Evolutionary conservation across 2,113 vertebrate species (phyloP).

Genomic region (Apodemus sylvaticus): DNA sequence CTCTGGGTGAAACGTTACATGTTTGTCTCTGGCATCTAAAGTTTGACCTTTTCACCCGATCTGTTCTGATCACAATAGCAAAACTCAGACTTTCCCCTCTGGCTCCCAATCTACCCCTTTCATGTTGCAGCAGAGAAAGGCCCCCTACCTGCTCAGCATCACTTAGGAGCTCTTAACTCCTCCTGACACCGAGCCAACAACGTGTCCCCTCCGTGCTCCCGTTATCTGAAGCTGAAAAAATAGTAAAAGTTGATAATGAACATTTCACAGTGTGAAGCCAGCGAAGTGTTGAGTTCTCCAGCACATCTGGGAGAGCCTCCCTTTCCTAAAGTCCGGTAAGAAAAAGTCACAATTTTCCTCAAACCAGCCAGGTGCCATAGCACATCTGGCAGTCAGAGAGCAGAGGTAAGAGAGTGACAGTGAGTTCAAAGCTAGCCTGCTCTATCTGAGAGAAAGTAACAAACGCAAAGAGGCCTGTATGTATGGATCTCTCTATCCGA

Average conservation of each 20-base stretch:
- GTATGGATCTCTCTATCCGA: not conserved
- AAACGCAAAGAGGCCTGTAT: not conserved
- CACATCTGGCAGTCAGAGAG: not conserved
- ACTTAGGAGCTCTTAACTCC: not conserved
- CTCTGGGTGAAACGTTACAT: conserved; percentile 1
- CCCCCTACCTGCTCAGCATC: not conserved
- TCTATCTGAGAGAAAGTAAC: not conserved
- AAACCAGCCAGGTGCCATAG: not conserved
- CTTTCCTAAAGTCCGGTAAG: not conserved
- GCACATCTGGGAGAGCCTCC: not conserved
- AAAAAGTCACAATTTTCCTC: not conserved
- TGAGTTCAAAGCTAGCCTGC: not conserved
- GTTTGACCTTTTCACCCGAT: conserved; percentile 55
- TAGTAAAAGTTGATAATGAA: not conserved
- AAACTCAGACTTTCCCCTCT: not conserved
- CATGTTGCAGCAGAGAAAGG: not conserved
- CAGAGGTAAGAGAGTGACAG: not conserved
- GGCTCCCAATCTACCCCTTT: not conserved
- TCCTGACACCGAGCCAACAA: not conserved
- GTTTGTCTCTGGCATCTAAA: conserved; percentile 48
- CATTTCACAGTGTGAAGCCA: not conserved
- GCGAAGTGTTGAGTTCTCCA: not conserved
- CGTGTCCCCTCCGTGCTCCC: not conserved
- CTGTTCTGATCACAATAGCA: conserved; percentile 46
- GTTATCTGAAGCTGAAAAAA: conserved; percentile 19